Evolutionary conservation across 2,113 vertebrate genomes (phyloP).

Genomic region (Megaceryle torquata): DNA sequence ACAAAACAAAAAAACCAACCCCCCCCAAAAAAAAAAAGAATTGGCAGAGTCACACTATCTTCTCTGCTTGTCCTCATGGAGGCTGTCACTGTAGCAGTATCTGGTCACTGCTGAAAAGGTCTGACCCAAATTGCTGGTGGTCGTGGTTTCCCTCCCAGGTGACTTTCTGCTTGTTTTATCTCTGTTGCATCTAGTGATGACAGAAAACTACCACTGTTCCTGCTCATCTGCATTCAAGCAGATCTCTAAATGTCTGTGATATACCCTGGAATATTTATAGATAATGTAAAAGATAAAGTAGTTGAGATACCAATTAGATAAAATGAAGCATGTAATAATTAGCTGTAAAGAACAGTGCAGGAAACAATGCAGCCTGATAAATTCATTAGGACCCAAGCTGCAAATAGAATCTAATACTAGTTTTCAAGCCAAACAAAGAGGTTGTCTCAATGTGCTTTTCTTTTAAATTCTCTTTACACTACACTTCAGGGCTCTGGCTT

Average conservation of each 20-base stretch:
- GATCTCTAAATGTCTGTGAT: background rate
- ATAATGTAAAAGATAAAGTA: background rate
- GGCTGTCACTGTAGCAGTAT: background rate
- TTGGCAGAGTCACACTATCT: background rate
- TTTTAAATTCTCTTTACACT: background rate
- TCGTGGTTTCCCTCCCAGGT: background rate
- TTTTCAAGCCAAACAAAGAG: constrained; percentile 9
- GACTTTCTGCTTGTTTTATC: background rate
- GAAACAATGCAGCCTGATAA: background rate
- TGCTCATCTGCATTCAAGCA: background rate
- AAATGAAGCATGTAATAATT: background rate
- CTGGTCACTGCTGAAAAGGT: background rate
- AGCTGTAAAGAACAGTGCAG: background rate
- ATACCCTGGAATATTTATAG: background rate
- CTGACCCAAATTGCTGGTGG: background rate
- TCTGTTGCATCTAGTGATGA: background rate
- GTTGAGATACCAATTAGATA: background rate
- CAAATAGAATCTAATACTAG: background rate
- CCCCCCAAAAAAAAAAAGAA: background rate
- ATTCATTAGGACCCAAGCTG: background rate
- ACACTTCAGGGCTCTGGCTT: background rate
- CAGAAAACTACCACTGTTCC: background rate
- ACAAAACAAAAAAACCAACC: too few relatives aligned
- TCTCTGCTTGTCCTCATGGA: background rate
- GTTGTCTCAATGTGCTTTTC: background rate